phyloP scores from a whole-genome alignment of 1,140 invertebrate species.

The Akabosia matsudoensis region DNA sequence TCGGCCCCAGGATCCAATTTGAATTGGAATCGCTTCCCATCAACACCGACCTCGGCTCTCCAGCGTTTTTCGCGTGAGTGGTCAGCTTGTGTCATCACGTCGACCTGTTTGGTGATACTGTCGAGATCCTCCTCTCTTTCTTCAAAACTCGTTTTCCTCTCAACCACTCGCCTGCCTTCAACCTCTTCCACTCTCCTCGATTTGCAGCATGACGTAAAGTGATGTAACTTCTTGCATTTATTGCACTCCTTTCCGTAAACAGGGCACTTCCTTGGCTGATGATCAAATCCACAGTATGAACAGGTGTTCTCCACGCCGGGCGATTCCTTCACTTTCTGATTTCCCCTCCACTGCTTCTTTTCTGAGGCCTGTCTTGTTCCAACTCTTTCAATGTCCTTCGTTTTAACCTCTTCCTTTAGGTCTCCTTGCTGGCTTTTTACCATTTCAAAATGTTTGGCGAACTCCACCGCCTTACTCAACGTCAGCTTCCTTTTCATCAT shows the following conservation, averaged over 20 bases:
- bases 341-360: background rate
- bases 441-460: constrained; percentile 43
- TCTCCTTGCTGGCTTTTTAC: constrained; percentile 34
- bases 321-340: background rate
- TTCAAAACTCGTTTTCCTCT: background rate
- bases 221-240: constrained; percentile 13
- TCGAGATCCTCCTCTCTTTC: background rate
- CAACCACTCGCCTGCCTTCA: background rate
- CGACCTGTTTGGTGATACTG: background rate
- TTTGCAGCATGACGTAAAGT: too few species aligned
- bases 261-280: background rate
- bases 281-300: background rate
- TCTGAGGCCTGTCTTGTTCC: background rate
- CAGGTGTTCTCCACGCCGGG: background rate
- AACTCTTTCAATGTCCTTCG: too few species aligned
- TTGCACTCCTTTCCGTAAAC: background rate
- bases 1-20: constrained; percentile 19
- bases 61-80: background rate
- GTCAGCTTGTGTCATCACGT: background rate
- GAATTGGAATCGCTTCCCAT: background rate
- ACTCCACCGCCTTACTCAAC: constrained; percentile 46
- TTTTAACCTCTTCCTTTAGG: background rate
- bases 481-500: constrained; percentile 48
- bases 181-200: too few species aligned
- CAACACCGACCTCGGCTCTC: background rate